Base-by-base conservation (phyloP, 1,140 invertebrate genomes). In the Drosophila navojoa region DNA sequence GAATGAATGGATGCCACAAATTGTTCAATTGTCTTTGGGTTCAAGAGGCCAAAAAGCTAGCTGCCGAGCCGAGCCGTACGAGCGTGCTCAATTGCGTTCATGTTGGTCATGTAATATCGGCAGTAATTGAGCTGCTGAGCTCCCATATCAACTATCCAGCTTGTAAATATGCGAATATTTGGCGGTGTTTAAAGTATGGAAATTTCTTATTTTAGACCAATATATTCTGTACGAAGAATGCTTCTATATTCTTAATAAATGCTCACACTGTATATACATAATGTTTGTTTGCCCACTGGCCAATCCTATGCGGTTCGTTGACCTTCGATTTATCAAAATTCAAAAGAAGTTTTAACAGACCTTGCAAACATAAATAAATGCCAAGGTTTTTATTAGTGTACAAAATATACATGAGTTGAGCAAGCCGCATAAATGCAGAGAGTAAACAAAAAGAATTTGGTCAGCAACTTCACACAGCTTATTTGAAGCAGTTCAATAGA, bases 41-140 rank as follows among this genome's bases (percentile, higher is more conserved):
- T 89, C 84, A 89, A 89, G 52, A 78, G 84, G 84, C 77, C 80
- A 87, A 77, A 82, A 79, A 84, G 82, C 72, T 64, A 47, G 54
- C 70, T 70, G 62, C 53, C 52, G 40, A 45, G 35, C 32, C 35
- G 32, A 32, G 9, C 32, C 6, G 32, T 9, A 32, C 40, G 15
- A 32, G 55, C 59, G 62, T 54, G 63, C 66, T 71, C 60, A 82
- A 87, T 86, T 86, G 82, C 59, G 82, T 70, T 86, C 81, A 81
- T 76, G 75, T 72, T 42, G 27, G 72, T 63, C 76, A 80, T 76
- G 67, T 71, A 62, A 47, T 45, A 53, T 32, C 49, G 10, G 27
- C 44, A 67, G 49, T 47, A 62, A 70, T 60, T 59, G 35, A 67
- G 35, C 45, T n/a, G n/a, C n/a, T n/a, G n/a, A n/a, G n/a, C n/a